Base-by-base conservation (phyloP, 1,140 invertebrate genomes). In the Neodiprion virginianus region DNA sequence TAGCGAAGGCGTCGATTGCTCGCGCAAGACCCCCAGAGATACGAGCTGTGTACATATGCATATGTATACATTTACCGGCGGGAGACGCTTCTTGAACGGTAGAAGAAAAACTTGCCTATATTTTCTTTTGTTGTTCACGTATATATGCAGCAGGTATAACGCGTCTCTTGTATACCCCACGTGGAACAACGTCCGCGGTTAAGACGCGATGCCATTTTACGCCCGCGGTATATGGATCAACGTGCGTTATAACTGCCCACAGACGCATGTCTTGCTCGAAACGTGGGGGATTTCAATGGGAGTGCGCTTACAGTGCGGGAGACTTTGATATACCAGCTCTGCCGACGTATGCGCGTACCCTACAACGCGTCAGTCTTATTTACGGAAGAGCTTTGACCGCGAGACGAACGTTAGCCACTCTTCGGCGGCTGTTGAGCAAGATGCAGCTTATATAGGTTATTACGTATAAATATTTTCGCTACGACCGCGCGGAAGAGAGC, bases 1-100 rank as follows among this genome's bases (percentile, higher is more conserved):
- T 61, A 61, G 11, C 53, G 53, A 61, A 61, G 53, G 53, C 53
- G 53, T 61, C 53, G 53, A 61, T 61, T 61, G 53, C 53, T 61
- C 11, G 11, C 28, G 28, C 28, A 40, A 40, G 28, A 40, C 28
- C 53, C n/a, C 53, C 3, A 61, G 53, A 14, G 11, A 17, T 17
- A 61, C n/a, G 28, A 40, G 28, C 53, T 61, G 4, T 61, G 53
- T 17, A 61, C 17, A 21, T 61, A 14, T 14, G 28, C 28, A 40
- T 40, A 61, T 61, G 53, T 61, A 61, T 61, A 61, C 53, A 17
- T 17, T 17, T 61, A 61, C 53, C 53, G 53, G 7, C 11, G n/a
- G 53, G 53, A 1, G 53, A 61, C n/a, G 1, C 53, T 61, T 40
- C 28, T 40, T 40, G 28, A 40, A 21, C 17, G 17, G 17, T 21